Percentiles rank a stretch among this genome's conserved stretches.
phyloP scores from a whole-genome alignment of 1,140 invertebrate genomes.

The Neelides sp. region DNA sequence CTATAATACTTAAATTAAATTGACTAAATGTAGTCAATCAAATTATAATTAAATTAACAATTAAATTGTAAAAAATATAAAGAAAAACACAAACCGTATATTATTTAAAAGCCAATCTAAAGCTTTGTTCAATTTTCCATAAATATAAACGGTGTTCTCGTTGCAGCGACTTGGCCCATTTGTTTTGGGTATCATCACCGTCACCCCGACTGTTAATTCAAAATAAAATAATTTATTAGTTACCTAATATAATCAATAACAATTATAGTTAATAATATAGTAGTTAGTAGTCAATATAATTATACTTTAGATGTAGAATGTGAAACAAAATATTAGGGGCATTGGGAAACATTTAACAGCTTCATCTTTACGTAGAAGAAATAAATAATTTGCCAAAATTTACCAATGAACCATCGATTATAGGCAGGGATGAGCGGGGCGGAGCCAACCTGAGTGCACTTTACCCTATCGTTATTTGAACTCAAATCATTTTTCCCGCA shows the following conservation, averaged over 20 bases:
- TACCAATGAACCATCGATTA: slow-evolving; percentile 5
- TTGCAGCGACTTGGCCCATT: slow-evolving; percentile 1
- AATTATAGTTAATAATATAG: too few species aligned
- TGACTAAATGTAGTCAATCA: background rate
- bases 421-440: background rate
- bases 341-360: too few species aligned
- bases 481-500: background rate
- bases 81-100: too few species aligned
- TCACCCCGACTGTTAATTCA: too few species aligned
- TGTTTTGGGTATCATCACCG: background rate
- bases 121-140: background rate
- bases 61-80: background rate
- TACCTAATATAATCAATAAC: too few species aligned
- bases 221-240: too few species aligned
- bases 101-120: slow-evolving; percentile 10
- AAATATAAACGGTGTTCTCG: slow-evolving; percentile 1
- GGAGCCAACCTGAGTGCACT: slow-evolving; percentile 3
- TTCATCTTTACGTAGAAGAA: too few species aligned
- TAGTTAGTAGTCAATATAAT: too few species aligned
- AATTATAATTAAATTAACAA: background rate
- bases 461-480: background rate
- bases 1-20: too few species aligned
- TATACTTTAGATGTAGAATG: too few species aligned
- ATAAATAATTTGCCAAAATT: too few species aligned
- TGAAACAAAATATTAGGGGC: too few species aligned